Evolutionary conservation across 2,113 vertebrate species (phyloP).

Genomic region (Sinocyclocheilus maitianheensis): DNA sequence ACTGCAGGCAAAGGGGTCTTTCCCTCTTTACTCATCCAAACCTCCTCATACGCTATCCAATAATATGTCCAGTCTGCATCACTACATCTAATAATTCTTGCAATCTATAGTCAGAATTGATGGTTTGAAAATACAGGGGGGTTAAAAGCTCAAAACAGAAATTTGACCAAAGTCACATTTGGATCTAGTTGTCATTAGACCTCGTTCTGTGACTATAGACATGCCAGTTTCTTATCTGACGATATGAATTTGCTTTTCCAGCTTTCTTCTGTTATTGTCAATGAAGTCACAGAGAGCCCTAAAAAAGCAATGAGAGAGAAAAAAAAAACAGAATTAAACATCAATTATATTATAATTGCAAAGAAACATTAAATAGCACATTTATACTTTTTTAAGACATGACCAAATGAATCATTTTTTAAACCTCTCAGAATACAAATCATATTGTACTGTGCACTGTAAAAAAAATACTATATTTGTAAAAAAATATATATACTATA

Average conservation of each 20-base stretch:
- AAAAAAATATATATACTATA: too few species aligned
- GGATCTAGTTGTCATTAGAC: background rate
- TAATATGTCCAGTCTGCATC: background rate
- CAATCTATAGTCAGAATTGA: background rate
- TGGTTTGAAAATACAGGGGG: background rate
- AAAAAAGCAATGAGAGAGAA: background rate
- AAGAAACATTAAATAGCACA: background rate
- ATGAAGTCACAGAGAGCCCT: conserved; percentile 12
- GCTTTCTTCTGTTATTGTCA: background rate
- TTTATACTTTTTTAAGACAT: background rate
- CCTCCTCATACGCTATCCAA: background rate
- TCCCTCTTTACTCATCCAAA: conserved; percentile 18
- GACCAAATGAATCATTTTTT: background rate
- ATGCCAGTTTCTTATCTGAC: background rate
- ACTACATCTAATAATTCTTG: background rate
- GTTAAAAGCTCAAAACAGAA: background rate
- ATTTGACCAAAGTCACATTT: background rate
- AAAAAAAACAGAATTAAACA: background rate
- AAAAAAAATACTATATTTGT: too few species aligned
- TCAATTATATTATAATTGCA: background rate
- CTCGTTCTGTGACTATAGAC: background rate
- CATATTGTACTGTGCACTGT: background rate
- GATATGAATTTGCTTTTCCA: background rate
- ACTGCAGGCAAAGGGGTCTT: background rate
- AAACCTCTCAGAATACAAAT: background rate